Percentiles rank a stretch among this genome's conserved stretches.
Conservation (phyloP, 2,797 vertebrate species). For the Menidia menidia region DNA sequence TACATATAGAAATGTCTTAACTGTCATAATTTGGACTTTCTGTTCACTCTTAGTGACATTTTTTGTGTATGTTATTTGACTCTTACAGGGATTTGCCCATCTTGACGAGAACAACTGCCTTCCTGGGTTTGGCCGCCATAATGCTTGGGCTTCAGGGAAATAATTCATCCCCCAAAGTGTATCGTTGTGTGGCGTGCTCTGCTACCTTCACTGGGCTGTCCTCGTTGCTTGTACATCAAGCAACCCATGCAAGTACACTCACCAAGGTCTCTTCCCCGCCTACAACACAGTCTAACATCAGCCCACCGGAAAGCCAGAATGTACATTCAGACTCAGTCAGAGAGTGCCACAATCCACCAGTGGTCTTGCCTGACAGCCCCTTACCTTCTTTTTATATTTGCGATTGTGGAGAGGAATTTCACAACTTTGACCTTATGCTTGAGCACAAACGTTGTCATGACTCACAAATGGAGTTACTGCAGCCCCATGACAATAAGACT, state of each 20-base stretch:
- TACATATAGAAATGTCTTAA: not conserved
- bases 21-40: not conserved
- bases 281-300: constrained; percentile 41
- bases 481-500: constrained; percentile 35
- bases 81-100: constrained; percentile 50
- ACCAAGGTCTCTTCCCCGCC: constrained; percentile 43
- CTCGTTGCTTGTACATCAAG: constrained; percentile 83
- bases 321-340: constrained; percentile 57
- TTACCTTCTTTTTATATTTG: constrained; percentile 72
- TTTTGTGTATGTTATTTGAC: constrained; percentile 22
- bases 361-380: constrained; percentile 42
- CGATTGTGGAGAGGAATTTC: constrained; percentile 81
- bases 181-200: constrained; percentile 84
- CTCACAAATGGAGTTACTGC: constrained; percentile 40
- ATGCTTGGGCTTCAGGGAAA: constrained; percentile 85
- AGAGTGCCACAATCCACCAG: constrained; percentile 39
- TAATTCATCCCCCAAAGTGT: constrained; percentile 76
- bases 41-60: constrained; percentile 10
- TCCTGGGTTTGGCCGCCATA: constrained; percentile 35
- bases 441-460: constrained; percentile 76
- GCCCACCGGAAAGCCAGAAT: constrained; percentile 47
- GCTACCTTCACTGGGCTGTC: constrained; percentile 82
- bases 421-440: constrained; percentile 71
- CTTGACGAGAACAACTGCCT: constrained; percentile 39
- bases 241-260: constrained; percentile 73